Conservation (phyloP, 2,888 invertebrate species). For the Listrodromus nycthemerus region DNA sequence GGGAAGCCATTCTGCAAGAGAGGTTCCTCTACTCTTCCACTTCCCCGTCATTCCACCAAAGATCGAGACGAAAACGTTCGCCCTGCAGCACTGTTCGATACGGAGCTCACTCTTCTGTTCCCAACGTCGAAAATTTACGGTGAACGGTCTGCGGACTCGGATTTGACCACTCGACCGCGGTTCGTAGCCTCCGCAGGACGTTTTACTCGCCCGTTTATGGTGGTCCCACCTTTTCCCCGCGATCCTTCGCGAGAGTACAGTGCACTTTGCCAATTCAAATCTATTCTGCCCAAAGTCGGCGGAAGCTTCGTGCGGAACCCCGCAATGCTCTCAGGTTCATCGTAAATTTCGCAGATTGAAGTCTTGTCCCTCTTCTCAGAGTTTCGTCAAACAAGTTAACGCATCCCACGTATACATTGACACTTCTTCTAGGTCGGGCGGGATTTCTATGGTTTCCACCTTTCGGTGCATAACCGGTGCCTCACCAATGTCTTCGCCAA, state of each 20-base stretch:
- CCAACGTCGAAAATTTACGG: slow-evolving; percentile 76
- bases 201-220: slow-evolving; percentile 50
- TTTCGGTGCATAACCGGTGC: slow-evolving; percentile 11
- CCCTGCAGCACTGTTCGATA: background rate
- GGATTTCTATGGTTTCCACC: slow-evolving; percentile 4
- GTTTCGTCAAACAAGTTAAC: background rate
- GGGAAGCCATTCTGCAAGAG: background rate
- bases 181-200: slow-evolving; percentile 44
- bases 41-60: background rate
- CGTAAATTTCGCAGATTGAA: slow-evolving; percentile 57
- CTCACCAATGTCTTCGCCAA: slow-evolving; percentile 14
- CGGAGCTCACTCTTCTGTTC: slow-evolving; percentile 14
- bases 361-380: background rate
- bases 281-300: slow-evolving; percentile 7
- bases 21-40: background rate
- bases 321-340: slow-evolving; percentile 59
- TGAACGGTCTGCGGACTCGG: slow-evolving; percentile 74
- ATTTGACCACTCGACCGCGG: slow-evolving; percentile 74
- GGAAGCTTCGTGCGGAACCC: slow-evolving; percentile 58
- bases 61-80: background rate
- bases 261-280: slow-evolving; percentile 67
- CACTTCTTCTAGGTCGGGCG: slow-evolving; percentile 38
- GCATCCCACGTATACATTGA: slow-evolving; percentile 28
- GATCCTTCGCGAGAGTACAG: slow-evolving; percentile 45
- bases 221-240: slow-evolving; percentile 16